Evolutionary conservation across 1,140 invertebrate species (phyloP), one percentile per base, ranked within the genome.

Genomic region (Camponotus vicinus): DNA sequence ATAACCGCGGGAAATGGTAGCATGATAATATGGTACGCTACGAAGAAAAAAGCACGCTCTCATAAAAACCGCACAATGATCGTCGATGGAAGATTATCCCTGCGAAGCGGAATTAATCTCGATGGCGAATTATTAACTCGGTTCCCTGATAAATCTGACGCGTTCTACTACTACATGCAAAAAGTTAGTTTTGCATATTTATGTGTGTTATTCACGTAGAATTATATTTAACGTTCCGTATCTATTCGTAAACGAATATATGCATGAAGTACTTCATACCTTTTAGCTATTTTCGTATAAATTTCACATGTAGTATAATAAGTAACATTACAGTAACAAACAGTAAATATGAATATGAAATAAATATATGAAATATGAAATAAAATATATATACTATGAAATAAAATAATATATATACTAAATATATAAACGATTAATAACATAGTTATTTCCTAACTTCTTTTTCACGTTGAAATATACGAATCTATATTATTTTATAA

Each of bases 401-500:
- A 45, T 37, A 37, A 21, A 21, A 21, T n/a, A 27, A 67, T 42
- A 42, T 21, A 42, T 13, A 66, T 52, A 18, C 3, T 13, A 45
- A n/a, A 64, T 52, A 9, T 49, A 52, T 4, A 32, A 37, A 18
- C 40, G 49, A 82, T 71, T 80, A 71, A 70, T 71, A 71, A 73
- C 27, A 40, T 71, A 21, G 27, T 57, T 59, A 15, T 34, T n/a
- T 61, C 52, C 52, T 7, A 18, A 40, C 6, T 34, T 1, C 49
- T 4, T 18, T 73, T 45, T 61, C 8, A 6, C 18, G 32, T 2
- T 18, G 27, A 71, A n/a, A 73, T 18, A 42, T 4, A 37, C 27
- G 13, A 63, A 45, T 32, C 32, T 42, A 32, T 73, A 73, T 83
- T 63, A 83, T 83, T 83, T 83, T 37, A 61, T 83, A 71, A 82